Percentiles rank a stretch among this genome's conserved stretches.
These are phyloP conservation scores for Morpho deidamia DNA, from an alignment of 2,888 invertebrate species.

Conservation along the genomic window DNA sequence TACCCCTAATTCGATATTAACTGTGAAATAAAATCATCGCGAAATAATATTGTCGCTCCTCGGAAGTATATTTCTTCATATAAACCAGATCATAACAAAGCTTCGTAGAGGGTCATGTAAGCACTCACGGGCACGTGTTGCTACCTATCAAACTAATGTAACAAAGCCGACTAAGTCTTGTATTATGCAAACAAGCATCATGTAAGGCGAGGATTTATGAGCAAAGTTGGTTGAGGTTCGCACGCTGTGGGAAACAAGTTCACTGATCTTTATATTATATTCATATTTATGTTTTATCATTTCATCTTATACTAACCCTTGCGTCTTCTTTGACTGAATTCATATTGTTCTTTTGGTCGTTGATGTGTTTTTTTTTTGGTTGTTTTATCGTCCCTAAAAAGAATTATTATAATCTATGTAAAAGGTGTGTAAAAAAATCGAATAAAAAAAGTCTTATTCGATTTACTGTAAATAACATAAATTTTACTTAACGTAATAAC, in stretches of 20 bases:
- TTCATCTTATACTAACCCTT: constrained; percentile 1
- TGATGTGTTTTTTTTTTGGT: too few species aligned
- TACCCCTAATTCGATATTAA: too few species aligned
- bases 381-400: too few species aligned
- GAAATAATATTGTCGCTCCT: too few species aligned
- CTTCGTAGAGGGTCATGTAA: constrained; percentile 26
- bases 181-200: constrained; percentile 78
- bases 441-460: too few species aligned
- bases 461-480: too few species aligned
- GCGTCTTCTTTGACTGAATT: too few species aligned
- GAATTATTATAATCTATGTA: too few species aligned
- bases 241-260: constrained; percentile 48
- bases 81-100: constrained; percentile 11
- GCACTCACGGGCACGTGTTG: constrained; percentile 36
- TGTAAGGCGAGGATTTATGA: constrained; percentile 76
- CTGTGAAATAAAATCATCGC: too few species aligned
- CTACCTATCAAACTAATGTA: constrained; percentile 65
- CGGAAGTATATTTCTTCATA: not conserved
- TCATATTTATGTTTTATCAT: constrained; percentile 55
- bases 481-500: too few species aligned
- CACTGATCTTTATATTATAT: constrained; percentile 65
- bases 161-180: constrained; percentile 72
- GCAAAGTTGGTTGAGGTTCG: constrained; percentile 69
- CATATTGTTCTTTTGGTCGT: too few species aligned
- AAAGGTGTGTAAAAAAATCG: too few species aligned